These are phyloP conservation scores for Drosophila punjabiensis DNA, from an alignment of 1,140 invertebrate species.

Conservation along the genomic window DNA sequence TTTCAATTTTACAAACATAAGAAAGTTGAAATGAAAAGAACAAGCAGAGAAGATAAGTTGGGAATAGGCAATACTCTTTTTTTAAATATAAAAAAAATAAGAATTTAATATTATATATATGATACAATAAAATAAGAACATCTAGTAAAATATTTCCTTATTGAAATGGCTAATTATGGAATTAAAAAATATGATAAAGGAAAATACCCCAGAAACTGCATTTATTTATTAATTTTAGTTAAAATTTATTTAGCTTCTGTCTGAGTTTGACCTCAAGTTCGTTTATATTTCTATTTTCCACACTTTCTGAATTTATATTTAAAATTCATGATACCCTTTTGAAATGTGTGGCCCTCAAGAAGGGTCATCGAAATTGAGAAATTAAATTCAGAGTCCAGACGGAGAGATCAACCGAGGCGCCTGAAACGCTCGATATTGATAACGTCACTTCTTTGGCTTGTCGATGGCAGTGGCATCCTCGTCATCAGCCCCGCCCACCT, in stretches of 20 bases:
- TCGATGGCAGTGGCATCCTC: slow-evolving; percentile 37
- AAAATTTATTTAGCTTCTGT: not conserved
- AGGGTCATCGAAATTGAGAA: slow-evolving; percentile 47
- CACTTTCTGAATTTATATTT: not conserved
- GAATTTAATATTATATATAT: not conserved
- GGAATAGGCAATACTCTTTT: not conserved
- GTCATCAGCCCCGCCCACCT: slow-evolving; percentile 11
- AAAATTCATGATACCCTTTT: slow-evolving; percentile 8
- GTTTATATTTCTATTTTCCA: not conserved
- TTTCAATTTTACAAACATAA: slow-evolving; percentile 33
- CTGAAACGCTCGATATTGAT: slow-evolving; percentile 29
- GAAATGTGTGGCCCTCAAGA: not conserved
- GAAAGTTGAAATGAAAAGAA: slow-evolving; percentile 3
- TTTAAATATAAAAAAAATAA: too few relatives aligned
- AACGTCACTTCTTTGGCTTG: slow-evolving; percentile 49
- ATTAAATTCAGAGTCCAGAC: slow-evolving; percentile 51
- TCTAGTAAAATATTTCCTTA: not conserved
- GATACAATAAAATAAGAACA: too few relatives aligned
- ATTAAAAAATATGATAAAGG: not conserved
- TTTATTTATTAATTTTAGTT: not conserved
- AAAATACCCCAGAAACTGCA: rapidly evolving
- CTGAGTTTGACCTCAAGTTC: not conserved
- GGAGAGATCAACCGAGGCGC: slow-evolving; percentile 21
- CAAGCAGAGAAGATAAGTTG: not conserved
- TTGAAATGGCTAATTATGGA: not conserved